Conservation (phyloP, 35 echinoderm and acorn worm species). For the Hemicentrotus pulcherrimus region DNA sequence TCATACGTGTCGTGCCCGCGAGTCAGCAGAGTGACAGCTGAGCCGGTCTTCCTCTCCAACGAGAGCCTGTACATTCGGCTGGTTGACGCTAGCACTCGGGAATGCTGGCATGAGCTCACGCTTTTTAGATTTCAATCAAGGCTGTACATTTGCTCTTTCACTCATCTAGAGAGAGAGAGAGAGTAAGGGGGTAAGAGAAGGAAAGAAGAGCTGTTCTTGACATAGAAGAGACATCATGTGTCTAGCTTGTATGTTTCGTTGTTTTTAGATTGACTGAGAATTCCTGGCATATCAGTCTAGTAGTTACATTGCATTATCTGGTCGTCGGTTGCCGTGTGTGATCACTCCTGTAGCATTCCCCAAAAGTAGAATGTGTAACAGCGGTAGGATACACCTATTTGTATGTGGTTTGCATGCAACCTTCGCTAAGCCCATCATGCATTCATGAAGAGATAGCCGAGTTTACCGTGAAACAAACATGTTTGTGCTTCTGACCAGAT, state of each 20-base stretch:
- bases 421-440: background rate
- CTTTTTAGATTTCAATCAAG: constrained; percentile 6
- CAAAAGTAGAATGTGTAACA: background rate
- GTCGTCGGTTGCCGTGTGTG: background rate
- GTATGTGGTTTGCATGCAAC: background rate
- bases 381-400: background rate
- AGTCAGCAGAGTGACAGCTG: background rate
- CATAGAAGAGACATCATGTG: background rate
- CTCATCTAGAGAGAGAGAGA: background rate
- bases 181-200: background rate
- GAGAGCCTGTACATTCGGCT: background rate
- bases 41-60: background rate
- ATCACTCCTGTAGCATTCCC: background rate
- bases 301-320: background rate
- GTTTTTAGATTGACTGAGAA: background rate
- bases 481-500: background rate
- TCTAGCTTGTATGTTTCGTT: constrained; percentile 24
- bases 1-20: background rate
- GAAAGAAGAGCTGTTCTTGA: background rate
- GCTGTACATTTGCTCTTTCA: constrained; percentile 4
- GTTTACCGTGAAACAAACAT: background rate
- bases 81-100: background rate
- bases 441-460: background rate
- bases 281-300: constrained; percentile 12
- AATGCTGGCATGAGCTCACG: constrained; percentile 26